Conservation (phyloP, 2,797 vertebrate species). For the Steatocranus sp. region DNA sequence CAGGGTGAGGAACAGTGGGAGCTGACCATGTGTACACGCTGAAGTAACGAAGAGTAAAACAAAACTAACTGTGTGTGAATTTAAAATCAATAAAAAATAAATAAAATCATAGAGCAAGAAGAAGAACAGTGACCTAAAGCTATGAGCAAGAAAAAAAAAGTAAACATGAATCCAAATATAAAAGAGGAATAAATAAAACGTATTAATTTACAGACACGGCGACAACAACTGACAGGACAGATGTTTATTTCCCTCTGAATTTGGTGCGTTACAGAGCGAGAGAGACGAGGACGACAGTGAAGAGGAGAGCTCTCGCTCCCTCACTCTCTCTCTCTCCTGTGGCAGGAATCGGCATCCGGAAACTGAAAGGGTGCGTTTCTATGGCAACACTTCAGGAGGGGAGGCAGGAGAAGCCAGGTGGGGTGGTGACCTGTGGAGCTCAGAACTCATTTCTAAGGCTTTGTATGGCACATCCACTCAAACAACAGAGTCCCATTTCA, state of each 20-base stretch:
- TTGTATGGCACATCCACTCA: conserved; percentile 66
- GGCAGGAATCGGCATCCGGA: conserved; percentile 66
- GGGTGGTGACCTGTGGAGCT: conserved; percentile 6
- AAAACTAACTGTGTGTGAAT: not conserved
- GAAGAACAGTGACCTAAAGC: not conserved
- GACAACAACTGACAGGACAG: conserved; percentile 28
- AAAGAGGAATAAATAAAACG: conserved; percentile 59
- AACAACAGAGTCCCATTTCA: not conserved
- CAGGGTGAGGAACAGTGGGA: not conserved
- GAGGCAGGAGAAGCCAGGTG: not conserved
- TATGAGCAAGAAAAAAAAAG: conserved; percentile 25
- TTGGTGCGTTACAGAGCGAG: conserved; percentile 23
- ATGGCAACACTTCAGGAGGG: conserved; percentile 24
- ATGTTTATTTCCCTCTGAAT: conserved; percentile 45
- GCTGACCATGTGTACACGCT: conserved; percentile 26
- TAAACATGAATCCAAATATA: conserved; percentile 38
- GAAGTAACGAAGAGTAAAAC: conserved; percentile 6
- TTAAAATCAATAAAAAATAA: conserved; percentile 25
- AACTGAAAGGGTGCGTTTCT: conserved; percentile 31
- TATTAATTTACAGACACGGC: conserved; percentile 27
- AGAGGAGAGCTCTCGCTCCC: not conserved
- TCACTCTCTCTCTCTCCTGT: conserved; percentile 3
- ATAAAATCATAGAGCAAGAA: not conserved
- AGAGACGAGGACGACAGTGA: not conserved
- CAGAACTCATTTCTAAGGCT: conserved; percentile 49